phyloP scores from a whole-genome alignment of 2,113 vertebrate genomes.

The Salvelinus sp. region DNA sequence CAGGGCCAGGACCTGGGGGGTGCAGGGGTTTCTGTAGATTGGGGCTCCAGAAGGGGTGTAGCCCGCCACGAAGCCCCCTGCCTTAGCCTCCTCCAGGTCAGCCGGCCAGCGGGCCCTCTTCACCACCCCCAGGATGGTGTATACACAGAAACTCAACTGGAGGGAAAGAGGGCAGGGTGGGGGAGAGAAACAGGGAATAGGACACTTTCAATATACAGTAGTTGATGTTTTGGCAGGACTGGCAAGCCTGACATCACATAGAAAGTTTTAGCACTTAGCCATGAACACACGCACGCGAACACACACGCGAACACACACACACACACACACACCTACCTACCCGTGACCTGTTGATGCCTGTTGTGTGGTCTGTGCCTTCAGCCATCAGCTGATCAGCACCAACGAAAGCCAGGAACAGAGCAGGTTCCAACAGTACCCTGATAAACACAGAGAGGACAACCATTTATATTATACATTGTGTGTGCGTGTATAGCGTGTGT shows the following conservation, averaged over 20 bases:
- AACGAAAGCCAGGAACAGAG: slow-evolving; percentile 82
- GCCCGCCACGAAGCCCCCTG: slow-evolving; percentile 88
- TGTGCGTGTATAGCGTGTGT: not conserved
- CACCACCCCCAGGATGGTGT: slow-evolving; percentile 86
- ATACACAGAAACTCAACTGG: slow-evolving; percentile 90
- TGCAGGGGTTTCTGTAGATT: slow-evolving; percentile 89
- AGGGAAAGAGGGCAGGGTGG: slow-evolving; percentile 12
- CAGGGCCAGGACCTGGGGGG: slow-evolving; percentile 82
- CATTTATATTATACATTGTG: not conserved
- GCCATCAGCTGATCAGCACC: slow-evolving; percentile 82
- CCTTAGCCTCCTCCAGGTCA: slow-evolving; percentile 86
- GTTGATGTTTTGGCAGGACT: no score
- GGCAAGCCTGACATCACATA: not conserved
- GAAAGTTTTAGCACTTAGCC: not conserved
- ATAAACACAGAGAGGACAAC: not conserved
- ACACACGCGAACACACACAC: not conserved
- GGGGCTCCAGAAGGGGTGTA: slow-evolving; percentile 80
- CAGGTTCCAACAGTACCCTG: slow-evolving; percentile 85
- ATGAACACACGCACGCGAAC: no score
- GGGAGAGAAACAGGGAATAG: no score
- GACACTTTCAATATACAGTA: no score
- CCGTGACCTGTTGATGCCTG: slow-evolving; percentile 81
- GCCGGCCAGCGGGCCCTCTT: slow-evolving; percentile 90
- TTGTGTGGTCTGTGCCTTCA: slow-evolving; percentile 76
- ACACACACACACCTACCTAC: slow-evolving; percentile 56